These are phyloP conservation scores for Petrocephalus microphthalmus DNA, from an alignment of 2,113 vertebrate species.

Conservation along the genomic window DNA sequence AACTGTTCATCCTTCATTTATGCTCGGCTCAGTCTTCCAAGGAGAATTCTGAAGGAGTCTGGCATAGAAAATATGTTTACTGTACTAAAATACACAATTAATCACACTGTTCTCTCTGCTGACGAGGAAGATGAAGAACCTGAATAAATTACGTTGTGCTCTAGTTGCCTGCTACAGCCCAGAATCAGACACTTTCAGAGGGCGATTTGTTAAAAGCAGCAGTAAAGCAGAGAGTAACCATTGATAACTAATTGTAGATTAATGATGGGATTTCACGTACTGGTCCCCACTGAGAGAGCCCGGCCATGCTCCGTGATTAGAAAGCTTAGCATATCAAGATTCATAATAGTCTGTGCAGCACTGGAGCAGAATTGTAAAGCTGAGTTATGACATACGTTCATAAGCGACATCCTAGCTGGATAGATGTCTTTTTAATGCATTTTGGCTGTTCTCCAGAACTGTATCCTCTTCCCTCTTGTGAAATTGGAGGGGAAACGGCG, in stretches of 20 bases:
- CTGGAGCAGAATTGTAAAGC: background rate
- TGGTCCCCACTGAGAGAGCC: background rate
- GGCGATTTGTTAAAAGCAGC: background rate
- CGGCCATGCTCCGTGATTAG: background rate
- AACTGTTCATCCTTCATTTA: background rate
- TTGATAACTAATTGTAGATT: slow-evolving; percentile 2
- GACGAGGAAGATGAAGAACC: background rate
- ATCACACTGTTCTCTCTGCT: background rate
- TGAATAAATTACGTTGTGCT: background rate
- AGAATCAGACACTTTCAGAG: background rate
- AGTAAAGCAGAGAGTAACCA: background rate
- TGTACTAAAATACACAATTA: background rate
- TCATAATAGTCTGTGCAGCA: background rate
- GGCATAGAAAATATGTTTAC: background rate
- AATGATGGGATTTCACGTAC: background rate
- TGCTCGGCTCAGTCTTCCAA: background rate
- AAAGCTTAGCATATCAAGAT: slow-evolving; percentile 3
- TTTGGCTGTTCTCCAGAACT: slow-evolving; percentile 1
- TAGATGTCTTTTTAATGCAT: slow-evolving; percentile 6
- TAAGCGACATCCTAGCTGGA: background rate
- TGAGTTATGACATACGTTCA: background rate
- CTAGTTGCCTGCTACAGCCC: background rate
- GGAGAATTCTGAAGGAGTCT: background rate
- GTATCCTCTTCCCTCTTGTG: background rate
- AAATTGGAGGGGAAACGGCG: background rate